phyloP scores from a whole-genome alignment of 2,113 vertebrate species.

The Aplodontia rufa region DNA sequence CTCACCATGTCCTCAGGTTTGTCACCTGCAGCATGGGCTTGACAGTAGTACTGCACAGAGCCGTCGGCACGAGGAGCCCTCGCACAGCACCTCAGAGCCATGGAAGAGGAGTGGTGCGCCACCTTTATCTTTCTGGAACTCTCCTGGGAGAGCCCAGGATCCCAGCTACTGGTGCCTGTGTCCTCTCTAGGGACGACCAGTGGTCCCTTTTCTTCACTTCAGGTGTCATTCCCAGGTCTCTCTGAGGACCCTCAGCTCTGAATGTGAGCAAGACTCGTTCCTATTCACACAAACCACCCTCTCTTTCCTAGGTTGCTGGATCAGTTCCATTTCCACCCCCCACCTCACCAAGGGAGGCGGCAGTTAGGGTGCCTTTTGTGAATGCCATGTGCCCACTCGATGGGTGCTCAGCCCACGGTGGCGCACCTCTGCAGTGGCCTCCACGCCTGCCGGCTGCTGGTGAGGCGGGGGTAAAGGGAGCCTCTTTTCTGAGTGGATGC shows the following conservation, averaged over 20 bases:
- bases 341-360: too few species aligned
- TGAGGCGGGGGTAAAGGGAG: background rate
- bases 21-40: background rate
- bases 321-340: background rate
- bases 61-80: background rate
- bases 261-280: too few species aligned
- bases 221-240: background rate
- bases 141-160: fast-evolving
- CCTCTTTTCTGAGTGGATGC: background rate
- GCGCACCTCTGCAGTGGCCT: background rate
- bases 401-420: fast-evolving
- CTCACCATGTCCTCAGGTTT: background rate
- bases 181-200: fast-evolving
- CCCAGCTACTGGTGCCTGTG: fast-evolving
- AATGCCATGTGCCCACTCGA: fast-evolving
- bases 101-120: fast-evolving
- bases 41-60: background rate
- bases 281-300: fast-evolving
- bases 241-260: fast-evolving
- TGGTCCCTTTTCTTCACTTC: fast-evolving
- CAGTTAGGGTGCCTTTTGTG: too few species aligned
- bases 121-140: fast-evolving
- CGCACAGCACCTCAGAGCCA: background rate
- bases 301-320: background rate
- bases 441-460: fast-evolving